Base-by-base conservation (phyloP, 2,797 vertebrate species). In the Falco berigora region DNA sequence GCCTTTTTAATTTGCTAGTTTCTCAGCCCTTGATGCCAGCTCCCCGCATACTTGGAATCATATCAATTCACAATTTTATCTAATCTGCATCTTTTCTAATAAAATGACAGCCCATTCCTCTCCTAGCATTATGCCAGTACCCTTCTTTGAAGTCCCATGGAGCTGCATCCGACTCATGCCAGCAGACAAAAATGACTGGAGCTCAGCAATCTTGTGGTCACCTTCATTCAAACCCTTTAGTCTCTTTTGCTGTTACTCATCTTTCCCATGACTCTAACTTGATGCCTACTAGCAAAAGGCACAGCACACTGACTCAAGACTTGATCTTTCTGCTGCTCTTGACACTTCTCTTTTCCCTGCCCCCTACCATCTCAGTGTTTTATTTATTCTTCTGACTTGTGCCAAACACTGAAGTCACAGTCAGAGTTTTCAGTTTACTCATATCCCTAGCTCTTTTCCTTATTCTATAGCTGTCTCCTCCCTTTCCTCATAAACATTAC, bases 381-480 rank as follows among this genome's bases (percentile, higher is more conserved):
- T 86, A 79, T 83, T 95, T 92, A 85, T 77, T 80, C 86, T 78
- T 47, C 83, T 28, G 52, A 42, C 50, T 80, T 36, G 72, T 86
- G 95, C 96, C 96, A 94, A 91, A 80, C 30, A 49, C 87, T 94
- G 95, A 95, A 91, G 90, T 96, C 85, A 94, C 30, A 75, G 91
- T 52, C 86, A 49, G 64, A 88, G 49, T 74, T 86, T 64, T 72
- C 82, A 56, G 89, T 81, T 90, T 63, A 75, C 68, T 91, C 36
- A 7, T n/a, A 88, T 23, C 68, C 50, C 68, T 46, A 42, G 24
- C 63, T 82, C 42, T 50, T 88, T 76, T 52, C 62, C 55, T 66
- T 90, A 72, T 59, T 76, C 49, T 44, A 36, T 15, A 66, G 73
- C 62, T 49, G 40, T 38, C 50, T 75, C 12, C 56, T 90, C 47